Evolutionary conservation across 2,888 invertebrate species (phyloP).

Genomic region (Eristalinus aeneus): DNA sequence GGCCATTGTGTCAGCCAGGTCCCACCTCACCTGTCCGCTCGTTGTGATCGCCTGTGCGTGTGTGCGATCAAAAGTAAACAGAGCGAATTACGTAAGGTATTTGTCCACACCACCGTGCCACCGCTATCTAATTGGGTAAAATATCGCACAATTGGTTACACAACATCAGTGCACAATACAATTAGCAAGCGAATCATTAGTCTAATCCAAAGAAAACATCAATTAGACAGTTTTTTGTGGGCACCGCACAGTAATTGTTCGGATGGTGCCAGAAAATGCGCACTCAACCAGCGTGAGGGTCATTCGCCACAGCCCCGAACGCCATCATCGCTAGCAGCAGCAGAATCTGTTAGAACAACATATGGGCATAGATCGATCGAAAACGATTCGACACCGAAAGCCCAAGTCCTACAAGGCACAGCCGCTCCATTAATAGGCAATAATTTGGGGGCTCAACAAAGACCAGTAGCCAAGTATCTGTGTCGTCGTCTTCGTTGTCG

Average conservation of each 20-base stretch:
- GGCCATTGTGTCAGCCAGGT: not conserved
- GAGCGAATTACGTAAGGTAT: conserved; percentile 29
- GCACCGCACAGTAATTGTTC: not conserved
- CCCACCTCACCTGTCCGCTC: not conserved
- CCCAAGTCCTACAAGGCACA: conserved; percentile 26
- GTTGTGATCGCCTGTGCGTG: conserved; percentile 7
- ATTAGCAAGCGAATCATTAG: conserved; percentile 54
- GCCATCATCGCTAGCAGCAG: not conserved
- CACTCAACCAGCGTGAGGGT: conserved; percentile 37
- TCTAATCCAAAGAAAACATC: conserved; percentile 63
- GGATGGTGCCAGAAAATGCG: conserved; percentile 56
- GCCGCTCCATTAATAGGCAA: conserved; percentile 66
- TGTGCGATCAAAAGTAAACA: conserved; percentile 3
- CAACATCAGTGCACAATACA: conserved; percentile 47
- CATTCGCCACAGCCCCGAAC: conserved; percentile 14
- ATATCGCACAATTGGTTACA: conserved; percentile 41
- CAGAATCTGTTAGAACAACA: conserved; percentile 8
- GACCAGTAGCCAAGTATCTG: conserved; percentile 65
- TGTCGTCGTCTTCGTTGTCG: conserved; percentile 36
- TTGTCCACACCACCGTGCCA: not conserved
- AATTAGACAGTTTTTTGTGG: conserved; percentile 44
- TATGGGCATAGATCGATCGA: conserved; percentile 23
- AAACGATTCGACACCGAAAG: conserved; percentile 22
- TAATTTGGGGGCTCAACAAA: conserved; percentile 67
- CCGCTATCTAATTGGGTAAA: conserved; percentile 40